Evolutionary conservation across 2,797 vertebrate genomes (phyloP).

Genomic region (Pseudochirops cupreus): DNA sequence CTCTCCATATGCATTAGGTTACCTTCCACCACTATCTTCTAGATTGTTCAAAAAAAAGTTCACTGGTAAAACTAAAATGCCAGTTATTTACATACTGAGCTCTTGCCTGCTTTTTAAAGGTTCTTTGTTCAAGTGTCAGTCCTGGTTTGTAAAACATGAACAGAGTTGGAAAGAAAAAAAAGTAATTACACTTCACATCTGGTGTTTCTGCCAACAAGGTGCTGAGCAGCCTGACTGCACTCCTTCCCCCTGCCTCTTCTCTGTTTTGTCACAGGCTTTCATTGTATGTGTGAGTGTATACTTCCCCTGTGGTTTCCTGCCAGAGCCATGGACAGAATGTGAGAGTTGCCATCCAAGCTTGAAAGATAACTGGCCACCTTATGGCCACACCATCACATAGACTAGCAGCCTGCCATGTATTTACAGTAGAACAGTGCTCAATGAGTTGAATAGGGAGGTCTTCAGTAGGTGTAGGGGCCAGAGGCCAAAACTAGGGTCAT

Average conservation of each 20-base stretch:
- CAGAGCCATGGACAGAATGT: background rate
- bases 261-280: slow-evolving; percentile 39
- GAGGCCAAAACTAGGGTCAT: background rate
- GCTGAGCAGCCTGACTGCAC: slow-evolving; percentile 46
- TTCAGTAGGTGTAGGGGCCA: background rate
- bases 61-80: slow-evolving; percentile 63
- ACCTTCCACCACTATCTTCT: slow-evolving; percentile 54
- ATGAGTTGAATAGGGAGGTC: background rate
- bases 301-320: background rate
- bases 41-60: slow-evolving; percentile 55
- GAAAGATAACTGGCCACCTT: background rate
- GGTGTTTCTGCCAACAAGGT: slow-evolving; percentile 57
- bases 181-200: slow-evolving; percentile 81
- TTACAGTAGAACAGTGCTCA: background rate
- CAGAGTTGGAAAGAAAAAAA: slow-evolving; percentile 55
- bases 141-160: slow-evolving; percentile 83
- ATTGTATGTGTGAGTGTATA: background rate
- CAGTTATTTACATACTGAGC: slow-evolving; percentile 69
- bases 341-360: background rate
- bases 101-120: slow-evolving; percentile 74
- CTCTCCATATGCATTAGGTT: background rate
- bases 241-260: slow-evolving; percentile 54
- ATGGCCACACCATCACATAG: background rate
- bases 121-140: slow-evolving; percentile 81
- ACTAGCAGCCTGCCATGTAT: background rate